These are phyloP conservation scores for Sphaeramia orbicularis DNA, from an alignment of 2,797 vertebrate genomes.

Conservation along the genomic window DNA sequence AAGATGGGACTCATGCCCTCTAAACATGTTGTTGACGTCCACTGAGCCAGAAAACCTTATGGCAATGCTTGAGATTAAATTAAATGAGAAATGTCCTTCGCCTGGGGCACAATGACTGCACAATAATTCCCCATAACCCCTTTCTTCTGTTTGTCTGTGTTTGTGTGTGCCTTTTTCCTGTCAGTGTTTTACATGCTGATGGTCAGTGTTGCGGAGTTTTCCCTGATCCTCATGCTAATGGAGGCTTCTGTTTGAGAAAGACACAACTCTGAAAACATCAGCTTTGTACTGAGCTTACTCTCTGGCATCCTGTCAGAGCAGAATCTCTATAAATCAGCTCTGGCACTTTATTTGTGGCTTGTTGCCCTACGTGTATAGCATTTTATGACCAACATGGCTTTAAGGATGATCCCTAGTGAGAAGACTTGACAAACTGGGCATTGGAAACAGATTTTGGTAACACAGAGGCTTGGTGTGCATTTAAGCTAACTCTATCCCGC, in stretches of 20 bases:
- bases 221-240: not conserved
- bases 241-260: slow-evolving; percentile 14
- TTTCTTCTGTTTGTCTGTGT: not conserved
- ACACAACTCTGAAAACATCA: slow-evolving; percentile 45
- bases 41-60: slow-evolving; percentile 25
- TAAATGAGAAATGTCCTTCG: slow-evolving; percentile 24
- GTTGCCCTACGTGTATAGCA: slow-evolving; percentile 27
- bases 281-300: slow-evolving; percentile 19
- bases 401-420: slow-evolving; percentile 54
- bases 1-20: slow-evolving; percentile 2
- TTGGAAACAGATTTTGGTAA: slow-evolving; percentile 26
- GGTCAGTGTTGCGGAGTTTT: not conserved
- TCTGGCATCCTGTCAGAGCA: slow-evolving; percentile 47
- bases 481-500: slow-evolving; percentile 31
- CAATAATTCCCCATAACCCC: slow-evolving; percentile 9
- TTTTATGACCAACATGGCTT: slow-evolving; percentile 42
- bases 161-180: slow-evolving; percentile 17
- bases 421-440: slow-evolving; percentile 41
- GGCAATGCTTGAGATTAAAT: slow-evolving; percentile 19
- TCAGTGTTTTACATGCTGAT: not conserved
- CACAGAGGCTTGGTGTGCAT: slow-evolving; percentile 29
- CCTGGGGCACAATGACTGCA: slow-evolving; percentile 19
- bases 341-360: slow-evolving; percentile 46
- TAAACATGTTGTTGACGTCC: slow-evolving; percentile 23
- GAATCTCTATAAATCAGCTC: slow-evolving; percentile 59